A percentile compares a stretch with the other conserved stretches of the same genome.
These are phyloP conservation scores for Orthonyx spaldingii DNA, from an alignment of 2,113 vertebrate genomes.

Conservation along the genomic window DNA sequence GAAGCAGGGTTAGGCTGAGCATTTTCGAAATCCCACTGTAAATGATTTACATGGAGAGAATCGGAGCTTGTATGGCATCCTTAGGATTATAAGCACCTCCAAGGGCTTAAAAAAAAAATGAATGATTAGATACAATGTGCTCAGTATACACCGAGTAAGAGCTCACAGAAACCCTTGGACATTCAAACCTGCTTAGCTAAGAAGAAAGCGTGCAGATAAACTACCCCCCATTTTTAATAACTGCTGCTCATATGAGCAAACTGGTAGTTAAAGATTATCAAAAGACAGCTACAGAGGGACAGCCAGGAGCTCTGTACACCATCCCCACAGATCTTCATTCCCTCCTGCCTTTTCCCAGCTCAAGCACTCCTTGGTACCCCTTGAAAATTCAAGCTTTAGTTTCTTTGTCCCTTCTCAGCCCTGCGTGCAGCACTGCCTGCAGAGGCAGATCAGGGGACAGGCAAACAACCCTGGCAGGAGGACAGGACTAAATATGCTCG, in stretches of 20 bases:
- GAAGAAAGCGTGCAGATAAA: not conserved
- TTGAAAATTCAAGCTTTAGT: not conserved
- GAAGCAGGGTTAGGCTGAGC: conserved; percentile 2
- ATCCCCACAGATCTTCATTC: not conserved
- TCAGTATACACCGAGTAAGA: not conserved
- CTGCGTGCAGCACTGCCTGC: not conserved
- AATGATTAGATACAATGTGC: not conserved
- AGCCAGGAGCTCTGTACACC: not conserved
- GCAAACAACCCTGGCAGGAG: not conserved
- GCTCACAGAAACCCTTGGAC: not conserved
- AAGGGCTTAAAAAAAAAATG: not conserved
- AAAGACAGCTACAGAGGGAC: not conserved
- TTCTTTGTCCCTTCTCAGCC: not conserved
- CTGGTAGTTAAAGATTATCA: not conserved
- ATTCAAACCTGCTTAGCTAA: not conserved
- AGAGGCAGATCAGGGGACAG: not conserved
- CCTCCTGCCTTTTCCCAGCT: not conserved
- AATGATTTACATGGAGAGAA: not conserved
- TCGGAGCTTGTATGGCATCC: not conserved
- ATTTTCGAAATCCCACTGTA: conserved; percentile 25
- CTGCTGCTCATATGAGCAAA: not conserved
- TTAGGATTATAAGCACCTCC: not conserved
- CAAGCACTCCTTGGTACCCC: not conserved
- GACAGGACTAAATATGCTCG: not conserved
- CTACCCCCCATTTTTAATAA: not conserved